phyloP scores from a whole-genome alignment of 2,113 vertebrate species.

The Notechis scutatus region DNA sequence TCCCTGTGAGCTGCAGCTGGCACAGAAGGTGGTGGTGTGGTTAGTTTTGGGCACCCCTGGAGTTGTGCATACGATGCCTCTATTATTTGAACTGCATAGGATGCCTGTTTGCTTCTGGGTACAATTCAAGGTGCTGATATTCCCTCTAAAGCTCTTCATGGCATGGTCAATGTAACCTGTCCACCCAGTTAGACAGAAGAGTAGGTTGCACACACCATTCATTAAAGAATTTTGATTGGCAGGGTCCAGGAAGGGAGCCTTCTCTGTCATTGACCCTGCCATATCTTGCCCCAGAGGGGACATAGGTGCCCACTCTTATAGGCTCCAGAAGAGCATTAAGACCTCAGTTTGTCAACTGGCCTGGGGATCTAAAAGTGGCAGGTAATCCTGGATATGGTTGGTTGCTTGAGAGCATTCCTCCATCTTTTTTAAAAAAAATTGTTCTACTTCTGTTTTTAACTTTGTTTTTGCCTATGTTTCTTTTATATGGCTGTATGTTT shows the following conservation, averaged over 20 bases:
- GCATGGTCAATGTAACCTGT: not conserved
- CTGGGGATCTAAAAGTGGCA: not conserved
- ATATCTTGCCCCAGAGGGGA: not conserved
- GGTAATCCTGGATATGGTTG: not conserved
- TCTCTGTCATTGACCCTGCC: not conserved
- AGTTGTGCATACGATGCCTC: not conserved
- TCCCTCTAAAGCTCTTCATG: not conserved
- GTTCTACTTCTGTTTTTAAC: not conserved
- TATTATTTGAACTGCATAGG: not conserved
- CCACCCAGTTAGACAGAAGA: not conserved
- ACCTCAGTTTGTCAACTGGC: not conserved
- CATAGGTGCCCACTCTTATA: not conserved
- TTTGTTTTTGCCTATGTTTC: not conserved
- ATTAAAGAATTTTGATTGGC: not conserved
- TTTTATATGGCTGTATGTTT: not conserved
- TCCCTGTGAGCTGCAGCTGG: not conserved
- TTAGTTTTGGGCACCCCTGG: not conserved
- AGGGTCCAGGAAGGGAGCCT: not conserved
- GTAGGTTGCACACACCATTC: not conserved
- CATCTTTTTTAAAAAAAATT: not conserved
- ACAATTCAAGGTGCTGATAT: not conserved
- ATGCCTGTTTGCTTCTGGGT: not conserved
- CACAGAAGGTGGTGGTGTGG: not conserved
- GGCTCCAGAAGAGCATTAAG: not conserved
- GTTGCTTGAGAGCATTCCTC: not conserved